Evolutionary conservation across 2,797 vertebrate species (phyloP).

Genomic region (Alauda arvensis): DNA sequence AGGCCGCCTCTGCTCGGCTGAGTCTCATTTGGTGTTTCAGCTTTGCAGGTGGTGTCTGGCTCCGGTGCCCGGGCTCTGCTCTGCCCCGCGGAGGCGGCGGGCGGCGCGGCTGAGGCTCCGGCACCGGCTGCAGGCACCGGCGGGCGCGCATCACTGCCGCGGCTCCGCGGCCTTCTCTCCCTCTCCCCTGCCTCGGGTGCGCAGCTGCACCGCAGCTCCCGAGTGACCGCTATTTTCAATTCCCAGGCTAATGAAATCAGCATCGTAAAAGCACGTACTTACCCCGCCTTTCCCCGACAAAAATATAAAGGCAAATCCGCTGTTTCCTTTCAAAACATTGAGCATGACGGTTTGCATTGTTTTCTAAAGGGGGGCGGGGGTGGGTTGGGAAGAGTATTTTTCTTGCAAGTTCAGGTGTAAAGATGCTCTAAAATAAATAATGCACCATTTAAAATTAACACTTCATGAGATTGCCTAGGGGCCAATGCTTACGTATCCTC

Average conservation of each 20-base stretch:
- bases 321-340: neutral
- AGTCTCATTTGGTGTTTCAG: neutral
- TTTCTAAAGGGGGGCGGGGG: neutral
- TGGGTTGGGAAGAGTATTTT: neutral
- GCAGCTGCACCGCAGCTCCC: neutral
- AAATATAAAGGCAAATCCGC: neutral
- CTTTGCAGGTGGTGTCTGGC: neutral
- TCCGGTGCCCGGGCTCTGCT: neutral
- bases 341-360: neutral
- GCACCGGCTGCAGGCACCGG: neutral
- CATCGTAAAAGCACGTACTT: neutral
- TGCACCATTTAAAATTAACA: neutral
- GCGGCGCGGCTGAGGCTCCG: neutral
- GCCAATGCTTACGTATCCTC: neutral
- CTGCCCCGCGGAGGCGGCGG: neutral
- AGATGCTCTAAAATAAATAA: conserved; percentile 5
- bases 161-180: too few relatives aligned
- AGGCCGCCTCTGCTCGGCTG: neutral
- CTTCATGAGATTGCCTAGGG: neutral
- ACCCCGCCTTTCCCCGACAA: neutral
- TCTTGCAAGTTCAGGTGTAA: neutral
- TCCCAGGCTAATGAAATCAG: neutral
- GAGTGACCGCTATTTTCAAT: neutral
- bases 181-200: neutral
- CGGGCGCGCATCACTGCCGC: neutral